Evolutionary conservation across 2,113 vertebrate genomes (phyloP).

Genomic region (Cynocephalus volans): DNA sequence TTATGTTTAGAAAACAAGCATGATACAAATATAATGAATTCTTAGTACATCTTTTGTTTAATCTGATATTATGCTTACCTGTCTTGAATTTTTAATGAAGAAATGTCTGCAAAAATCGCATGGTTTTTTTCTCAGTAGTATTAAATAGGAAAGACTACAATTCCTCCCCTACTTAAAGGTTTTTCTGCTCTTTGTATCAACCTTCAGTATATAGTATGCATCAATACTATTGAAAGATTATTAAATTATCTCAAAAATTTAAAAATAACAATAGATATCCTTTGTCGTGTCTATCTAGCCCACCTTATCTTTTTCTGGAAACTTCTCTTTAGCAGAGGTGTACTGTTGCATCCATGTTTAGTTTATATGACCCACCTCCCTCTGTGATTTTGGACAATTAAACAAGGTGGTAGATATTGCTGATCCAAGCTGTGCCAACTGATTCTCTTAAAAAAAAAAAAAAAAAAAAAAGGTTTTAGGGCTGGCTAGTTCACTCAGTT

Average conservation of each 20-base stretch:
- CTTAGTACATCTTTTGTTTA: not conserved
- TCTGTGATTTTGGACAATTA: conserved; percentile 15
- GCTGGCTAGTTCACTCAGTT: no score
- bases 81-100: not conserved
- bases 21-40: not conserved
- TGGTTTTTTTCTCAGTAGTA: conserved; percentile 35
- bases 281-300: not conserved
- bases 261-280: not conserved
- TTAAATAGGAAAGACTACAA: not conserved
- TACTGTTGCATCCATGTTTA: not conserved
- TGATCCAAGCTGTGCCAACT: not conserved
- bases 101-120: conserved; percentile 36
- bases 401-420: not conserved
- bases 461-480: not conserved
- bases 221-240: not conserved
- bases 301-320: not conserved
- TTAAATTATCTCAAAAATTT: conserved; percentile 4
- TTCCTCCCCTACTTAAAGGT: not conserved
- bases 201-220: not conserved
- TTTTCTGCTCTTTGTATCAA: not conserved
- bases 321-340: not conserved
- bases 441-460: not conserved
- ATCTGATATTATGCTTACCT: not conserved
- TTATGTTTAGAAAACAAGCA: not conserved
- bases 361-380: not conserved